A percentile compares a stretch with the other conserved stretches of the same genome.
Evolutionary conservation across 1,140 invertebrate species (phyloP).

Genomic region (Copidosoma floridanum): DNA sequence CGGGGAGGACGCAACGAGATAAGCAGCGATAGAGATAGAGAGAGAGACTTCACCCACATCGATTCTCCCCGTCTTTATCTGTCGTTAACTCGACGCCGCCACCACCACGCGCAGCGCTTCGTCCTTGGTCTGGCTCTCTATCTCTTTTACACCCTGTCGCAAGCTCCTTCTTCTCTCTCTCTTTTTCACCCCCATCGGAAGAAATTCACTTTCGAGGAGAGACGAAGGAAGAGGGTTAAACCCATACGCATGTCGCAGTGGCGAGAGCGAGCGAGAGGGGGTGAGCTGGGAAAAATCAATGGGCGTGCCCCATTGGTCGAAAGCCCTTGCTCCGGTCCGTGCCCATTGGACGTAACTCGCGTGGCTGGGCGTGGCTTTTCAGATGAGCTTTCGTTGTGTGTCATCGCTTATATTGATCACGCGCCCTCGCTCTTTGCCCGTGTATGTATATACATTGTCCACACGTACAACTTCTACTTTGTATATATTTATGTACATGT

Average conservation of each 20-base stretch:
- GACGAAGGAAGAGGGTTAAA: neutral
- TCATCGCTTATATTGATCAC: constrained; percentile 58
- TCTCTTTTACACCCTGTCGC: neutral
- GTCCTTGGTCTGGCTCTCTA: constrained; percentile 17
- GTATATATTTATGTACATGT: too few relatives aligned
- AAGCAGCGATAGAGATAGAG: constrained; percentile 37
- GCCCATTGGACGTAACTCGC: constrained; percentile 32
- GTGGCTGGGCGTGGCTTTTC: constrained; percentile 49
- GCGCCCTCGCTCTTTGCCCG: constrained; percentile 28
- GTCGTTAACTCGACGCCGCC: constrained; percentile 22
- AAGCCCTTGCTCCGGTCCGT: constrained; percentile 5
- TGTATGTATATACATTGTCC: too few relatives aligned
- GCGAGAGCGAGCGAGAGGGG: constrained; percentile 3
- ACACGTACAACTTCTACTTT: too few relatives aligned
- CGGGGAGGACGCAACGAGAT: constrained; percentile 14
- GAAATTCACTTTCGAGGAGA: constrained; percentile 51
- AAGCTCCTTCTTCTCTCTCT: too few relatives aligned
- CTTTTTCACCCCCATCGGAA: constrained; percentile 33
- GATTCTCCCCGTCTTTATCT: constrained; percentile 38
- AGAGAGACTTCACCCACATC: constrained; percentile 41
- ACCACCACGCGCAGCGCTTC: constrained; percentile 20
- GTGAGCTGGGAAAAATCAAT: constrained; percentile 51
- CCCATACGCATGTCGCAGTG: too few relatives aligned
- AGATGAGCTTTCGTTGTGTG: constrained; percentile 57
- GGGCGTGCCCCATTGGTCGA: constrained; percentile 40